Evolutionary conservation across 2,888 invertebrate genomes (phyloP).

Genomic region (Bellardia bayeri): DNA sequence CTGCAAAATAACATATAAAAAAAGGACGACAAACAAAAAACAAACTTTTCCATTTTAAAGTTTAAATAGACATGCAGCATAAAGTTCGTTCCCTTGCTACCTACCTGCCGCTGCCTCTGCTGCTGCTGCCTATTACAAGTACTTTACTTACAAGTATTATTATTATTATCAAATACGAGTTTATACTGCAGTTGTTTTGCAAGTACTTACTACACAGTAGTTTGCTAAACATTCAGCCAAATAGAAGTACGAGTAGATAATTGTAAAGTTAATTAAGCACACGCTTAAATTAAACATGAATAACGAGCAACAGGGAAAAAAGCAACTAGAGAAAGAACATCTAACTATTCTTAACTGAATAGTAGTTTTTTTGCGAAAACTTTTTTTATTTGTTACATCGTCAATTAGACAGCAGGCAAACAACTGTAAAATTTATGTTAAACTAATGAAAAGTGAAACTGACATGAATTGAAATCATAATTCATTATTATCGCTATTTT

Average conservation of each 20-base stretch:
- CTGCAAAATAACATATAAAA: conserved; percentile 12
- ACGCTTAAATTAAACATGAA: conserved; percentile 56
- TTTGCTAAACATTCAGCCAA: conserved; percentile 43
- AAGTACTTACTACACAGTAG: conserved; percentile 33
- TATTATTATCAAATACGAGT: conserved; percentile 38
- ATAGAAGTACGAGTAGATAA: conserved; percentile 45
- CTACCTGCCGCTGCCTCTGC: not conserved
- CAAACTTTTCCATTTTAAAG: conserved; percentile 64
- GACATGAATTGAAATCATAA: conserved; percentile 6
- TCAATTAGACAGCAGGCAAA: conserved; percentile 5
- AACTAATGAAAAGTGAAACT: conserved; percentile 20
- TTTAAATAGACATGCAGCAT: conserved; percentile 59
- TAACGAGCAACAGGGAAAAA: conserved; percentile 8
- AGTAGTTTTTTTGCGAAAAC: not conserved
- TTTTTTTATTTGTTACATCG: not conserved
- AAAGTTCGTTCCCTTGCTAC: not conserved
- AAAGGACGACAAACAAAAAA: conserved; percentile 32
- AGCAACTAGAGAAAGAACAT: not conserved
- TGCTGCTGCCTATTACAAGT: conserved; percentile 12
- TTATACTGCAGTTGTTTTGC: conserved; percentile 50
- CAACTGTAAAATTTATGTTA: not conserved
- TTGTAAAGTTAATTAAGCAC: conserved; percentile 70
- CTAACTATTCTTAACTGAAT: not conserved
- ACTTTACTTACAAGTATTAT: conserved; percentile 17
- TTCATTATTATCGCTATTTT: not conserved